Conservation (phyloP, 2,797 vertebrate species). For the Enteromius thamalakanensis region DNA sequence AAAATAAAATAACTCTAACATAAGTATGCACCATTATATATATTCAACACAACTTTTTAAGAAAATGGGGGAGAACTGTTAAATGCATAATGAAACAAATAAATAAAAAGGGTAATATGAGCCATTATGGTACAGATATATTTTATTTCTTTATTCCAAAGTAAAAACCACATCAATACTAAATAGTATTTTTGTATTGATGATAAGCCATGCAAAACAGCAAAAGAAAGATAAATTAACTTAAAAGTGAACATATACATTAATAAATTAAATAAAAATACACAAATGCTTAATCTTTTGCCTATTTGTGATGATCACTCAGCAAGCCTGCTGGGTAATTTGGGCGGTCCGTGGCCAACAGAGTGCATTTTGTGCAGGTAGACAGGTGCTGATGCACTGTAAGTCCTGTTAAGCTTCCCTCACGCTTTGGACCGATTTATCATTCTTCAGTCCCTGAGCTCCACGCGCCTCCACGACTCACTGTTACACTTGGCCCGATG, state of each 20-base stretch:
- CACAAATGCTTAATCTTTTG: not conserved
- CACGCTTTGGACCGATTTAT: conserved; percentile 72
- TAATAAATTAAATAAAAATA: not conserved
- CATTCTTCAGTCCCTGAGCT: conserved; percentile 70
- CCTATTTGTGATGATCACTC: not conserved
- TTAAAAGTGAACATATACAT: not conserved
- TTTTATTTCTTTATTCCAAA: not conserved
- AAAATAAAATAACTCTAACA: not conserved
- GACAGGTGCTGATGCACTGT: conserved; percentile 63
- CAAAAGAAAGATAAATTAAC: not conserved
- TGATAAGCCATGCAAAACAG: not conserved
- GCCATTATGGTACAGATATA: not conserved
- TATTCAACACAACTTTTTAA: not conserved
- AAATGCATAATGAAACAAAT: not conserved
- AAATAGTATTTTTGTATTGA: not conserved
- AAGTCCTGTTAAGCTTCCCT: conserved; percentile 72
- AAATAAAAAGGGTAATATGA: not conserved
- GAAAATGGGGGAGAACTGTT: not conserved
- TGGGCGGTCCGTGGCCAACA: conserved; percentile 11
- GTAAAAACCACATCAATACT: not conserved
- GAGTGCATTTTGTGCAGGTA: conserved; percentile 29
- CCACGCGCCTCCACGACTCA: conserved; percentile 66
- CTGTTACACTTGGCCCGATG: conserved; percentile 74
- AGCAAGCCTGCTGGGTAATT: not conserved
- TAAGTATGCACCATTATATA: not conserved